Percentiles rank a stretch among this genome's conserved stretches.
Evolutionary conservation across 2,113 vertebrate species (phyloP).

Genomic region (Hemibates koningsi): DNA sequence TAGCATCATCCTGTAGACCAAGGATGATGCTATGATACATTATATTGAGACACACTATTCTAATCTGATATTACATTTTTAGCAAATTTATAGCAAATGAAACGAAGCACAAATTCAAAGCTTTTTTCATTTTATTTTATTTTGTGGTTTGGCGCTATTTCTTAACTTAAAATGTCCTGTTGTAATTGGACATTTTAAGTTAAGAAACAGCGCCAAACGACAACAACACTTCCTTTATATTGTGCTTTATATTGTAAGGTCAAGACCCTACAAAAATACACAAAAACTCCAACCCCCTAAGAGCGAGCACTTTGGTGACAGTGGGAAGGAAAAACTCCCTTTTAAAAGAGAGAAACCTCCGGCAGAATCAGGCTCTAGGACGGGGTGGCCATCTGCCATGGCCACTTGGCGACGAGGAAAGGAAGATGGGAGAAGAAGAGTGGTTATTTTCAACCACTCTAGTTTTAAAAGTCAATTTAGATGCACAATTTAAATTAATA

Average conservation of each 20-base stretch:
- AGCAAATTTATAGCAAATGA: neutral
- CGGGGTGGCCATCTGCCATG: neutral
- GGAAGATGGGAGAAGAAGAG: neutral
- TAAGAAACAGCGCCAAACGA: rapidly evolving
- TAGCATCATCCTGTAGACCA: neutral
- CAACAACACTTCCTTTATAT: rapidly evolving
- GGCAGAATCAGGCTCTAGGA: rapidly evolving
- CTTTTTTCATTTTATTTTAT: neutral
- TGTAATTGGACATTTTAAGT: neutral
- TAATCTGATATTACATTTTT: neutral
- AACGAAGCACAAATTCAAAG: neutral
- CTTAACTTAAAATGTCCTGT: neutral
- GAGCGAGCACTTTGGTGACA: neutral
- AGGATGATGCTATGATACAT: neutral
- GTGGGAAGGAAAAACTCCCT: rapidly evolving
- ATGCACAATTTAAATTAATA: rapidly evolving
- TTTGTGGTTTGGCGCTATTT: neutral
- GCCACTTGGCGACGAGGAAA: rapidly evolving
- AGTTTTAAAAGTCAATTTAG: neutral
- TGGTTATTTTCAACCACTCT: neutral
- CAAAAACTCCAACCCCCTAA: neutral
- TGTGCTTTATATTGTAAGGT: neutral
- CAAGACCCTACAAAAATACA: neutral
- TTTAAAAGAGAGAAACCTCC: neutral
- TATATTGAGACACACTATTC: neutral